These are phyloP conservation scores for Drosophila algonquin DNA, from an alignment of 2,888 invertebrate species.

Conservation along the genomic window DNA sequence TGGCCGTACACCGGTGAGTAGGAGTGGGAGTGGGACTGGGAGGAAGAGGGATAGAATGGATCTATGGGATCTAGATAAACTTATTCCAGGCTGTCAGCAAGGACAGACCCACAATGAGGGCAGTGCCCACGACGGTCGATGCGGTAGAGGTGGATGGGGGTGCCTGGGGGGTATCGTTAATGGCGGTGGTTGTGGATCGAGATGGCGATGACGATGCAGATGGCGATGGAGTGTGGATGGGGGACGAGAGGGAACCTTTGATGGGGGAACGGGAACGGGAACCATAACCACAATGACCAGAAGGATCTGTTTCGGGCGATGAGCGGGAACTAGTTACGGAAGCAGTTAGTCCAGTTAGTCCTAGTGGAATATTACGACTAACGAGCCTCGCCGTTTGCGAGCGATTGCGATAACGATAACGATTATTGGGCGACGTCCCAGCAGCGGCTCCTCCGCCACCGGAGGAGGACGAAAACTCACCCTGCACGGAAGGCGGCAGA, in stretches of 20 bases:
- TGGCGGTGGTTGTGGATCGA: not conserved
- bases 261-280: slow-evolving; percentile 54
- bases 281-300: slow-evolving; percentile 60
- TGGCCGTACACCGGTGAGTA: slow-evolving; percentile 46
- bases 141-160: slow-evolving; percentile 82
- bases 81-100: slow-evolving; percentile 80
- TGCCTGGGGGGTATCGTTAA: slow-evolving; percentile 16
- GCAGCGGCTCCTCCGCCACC: slow-evolving; percentile 1
- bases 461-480: slow-evolving; percentile 60
- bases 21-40: slow-evolving; percentile 3
- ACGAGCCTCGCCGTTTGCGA: slow-evolving; percentile 68
- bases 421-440: slow-evolving; percentile 67
- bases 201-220: slow-evolving; percentile 11
- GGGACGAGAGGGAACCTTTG: not conserved
- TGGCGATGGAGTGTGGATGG: slow-evolving; percentile 9
- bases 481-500: slow-evolving; percentile 73
- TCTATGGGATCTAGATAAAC: slow-evolving; percentile 51
- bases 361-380: slow-evolving; percentile 79
- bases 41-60: slow-evolving; percentile 13
- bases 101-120: slow-evolving; percentile 81
- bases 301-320: slow-evolving; percentile 51
- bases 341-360: slow-evolving; percentile 52
- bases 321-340: slow-evolving; percentile 67
- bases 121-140: slow-evolving; percentile 74
- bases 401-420: slow-evolving; percentile 67